phyloP scores from a whole-genome alignment of 2,797 vertebrate genomes.

The Emys orbicularis region DNA sequence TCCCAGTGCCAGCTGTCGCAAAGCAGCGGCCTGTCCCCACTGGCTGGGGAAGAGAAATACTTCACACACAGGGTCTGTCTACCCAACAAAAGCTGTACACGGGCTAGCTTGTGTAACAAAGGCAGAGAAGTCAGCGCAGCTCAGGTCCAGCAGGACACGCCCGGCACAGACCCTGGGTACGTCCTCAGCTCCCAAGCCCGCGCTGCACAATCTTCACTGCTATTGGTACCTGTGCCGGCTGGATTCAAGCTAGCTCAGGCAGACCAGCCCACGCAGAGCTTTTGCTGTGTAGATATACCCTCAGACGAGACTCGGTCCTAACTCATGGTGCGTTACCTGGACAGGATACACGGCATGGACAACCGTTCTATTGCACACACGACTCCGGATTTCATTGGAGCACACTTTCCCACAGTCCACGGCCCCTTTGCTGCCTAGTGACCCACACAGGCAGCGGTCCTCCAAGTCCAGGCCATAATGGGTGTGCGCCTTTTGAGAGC shows the following conservation, averaged over 20 bases:
- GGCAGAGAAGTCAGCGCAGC: background rate
- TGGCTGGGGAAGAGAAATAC: background rate
- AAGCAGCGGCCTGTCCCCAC: background rate
- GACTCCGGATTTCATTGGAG: background rate
- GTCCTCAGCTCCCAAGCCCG: background rate
- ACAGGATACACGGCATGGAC: background rate
- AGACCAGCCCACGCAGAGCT: background rate
- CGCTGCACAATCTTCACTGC: background rate
- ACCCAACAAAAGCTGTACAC: background rate
- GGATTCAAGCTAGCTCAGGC: background rate
- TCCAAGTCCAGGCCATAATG: background rate
- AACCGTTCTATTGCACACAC: constrained; percentile 2
- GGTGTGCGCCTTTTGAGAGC: background rate
- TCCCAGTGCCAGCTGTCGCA: background rate
- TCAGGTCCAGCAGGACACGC: background rate
- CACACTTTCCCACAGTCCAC: background rate
- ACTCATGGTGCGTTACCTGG: background rate
- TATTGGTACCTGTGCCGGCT: background rate
- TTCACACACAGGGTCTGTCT: background rate
- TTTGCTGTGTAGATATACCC: background rate
- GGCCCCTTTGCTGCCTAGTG: background rate
- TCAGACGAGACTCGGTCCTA: background rate
- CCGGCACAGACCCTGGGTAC: background rate
- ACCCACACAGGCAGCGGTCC: constrained; percentile 35
- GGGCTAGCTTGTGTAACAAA: background rate